These are phyloP conservation scores for Oeneis ivallda DNA, from an alignment of 2,888 invertebrate genomes.

Conservation along the genomic window DNA sequence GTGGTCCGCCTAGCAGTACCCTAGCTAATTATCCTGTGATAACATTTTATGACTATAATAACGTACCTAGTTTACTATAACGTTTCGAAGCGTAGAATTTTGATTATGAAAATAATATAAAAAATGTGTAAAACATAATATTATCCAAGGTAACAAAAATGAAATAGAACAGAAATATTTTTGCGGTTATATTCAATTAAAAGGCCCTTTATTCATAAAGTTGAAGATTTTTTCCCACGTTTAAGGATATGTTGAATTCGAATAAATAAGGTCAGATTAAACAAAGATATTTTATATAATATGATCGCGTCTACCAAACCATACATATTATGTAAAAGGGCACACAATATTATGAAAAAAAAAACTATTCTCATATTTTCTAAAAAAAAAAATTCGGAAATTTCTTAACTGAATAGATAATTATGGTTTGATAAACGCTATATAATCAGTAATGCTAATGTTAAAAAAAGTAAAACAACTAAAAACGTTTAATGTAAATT, in stretches of 20 bases:
- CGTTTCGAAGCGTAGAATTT: constrained; percentile 8
- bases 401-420: too few relatives aligned
- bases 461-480: neutral
- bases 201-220: neutral
- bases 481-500: neutral
- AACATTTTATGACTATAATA: constrained; percentile 27
- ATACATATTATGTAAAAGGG: too few relatives aligned
- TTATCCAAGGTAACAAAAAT: neutral
- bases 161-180: neutral
- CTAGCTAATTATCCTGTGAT: constrained; percentile 26
- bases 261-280: neutral
- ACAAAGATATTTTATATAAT: neutral
- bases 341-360: neutral
- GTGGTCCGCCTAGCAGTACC: constrained; percentile 34
- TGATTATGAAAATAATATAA: neutral
- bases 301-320: constrained; percentile 1
- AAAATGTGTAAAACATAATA: neutral
- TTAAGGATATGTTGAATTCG: neutral
- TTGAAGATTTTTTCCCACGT: neutral
- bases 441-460: neutral
- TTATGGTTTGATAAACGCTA: neutral
- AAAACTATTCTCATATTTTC: neutral
- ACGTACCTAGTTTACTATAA: constrained; percentile 20
- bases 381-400: neutral
- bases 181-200: neutral